phyloP scores from a whole-genome alignment of 2,888 invertebrate species.

The Parascotia fuliginaria region DNA sequence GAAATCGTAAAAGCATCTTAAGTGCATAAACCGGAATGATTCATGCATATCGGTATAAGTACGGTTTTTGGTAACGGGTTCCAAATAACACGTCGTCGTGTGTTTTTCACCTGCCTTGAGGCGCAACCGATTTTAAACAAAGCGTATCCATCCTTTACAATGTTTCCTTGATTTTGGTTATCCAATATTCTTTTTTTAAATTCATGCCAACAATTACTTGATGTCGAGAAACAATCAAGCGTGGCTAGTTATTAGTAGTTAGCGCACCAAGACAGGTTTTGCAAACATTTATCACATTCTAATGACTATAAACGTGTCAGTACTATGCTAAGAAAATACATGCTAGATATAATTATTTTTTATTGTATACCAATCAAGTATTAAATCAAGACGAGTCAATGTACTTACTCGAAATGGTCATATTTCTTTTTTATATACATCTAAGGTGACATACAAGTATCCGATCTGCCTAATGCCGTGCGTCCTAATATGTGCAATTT shows the following conservation, averaged over 20 bases:
- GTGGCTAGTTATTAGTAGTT: neutral
- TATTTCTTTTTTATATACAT: too few relatives aligned
- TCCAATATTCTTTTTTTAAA: slow-evolving; percentile 6
- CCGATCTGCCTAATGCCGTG: too few relatives aligned
- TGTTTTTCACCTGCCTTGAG: slow-evolving; percentile 15
- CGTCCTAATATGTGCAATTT: too few relatives aligned
- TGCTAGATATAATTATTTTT: too few relatives aligned
- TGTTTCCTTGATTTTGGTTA: slow-evolving; percentile 5
- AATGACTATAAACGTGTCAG: neutral
- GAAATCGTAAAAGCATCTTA: slow-evolving; percentile 8
- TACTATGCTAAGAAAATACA: too few relatives aligned
- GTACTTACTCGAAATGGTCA: too few relatives aligned
- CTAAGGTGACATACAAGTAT: too few relatives aligned
- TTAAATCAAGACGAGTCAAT: too few relatives aligned
- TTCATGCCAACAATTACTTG: slow-evolving; percentile 4
- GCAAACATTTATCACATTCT: neutral
- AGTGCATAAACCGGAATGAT: slow-evolving; percentile 34
- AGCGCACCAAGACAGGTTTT: neutral
- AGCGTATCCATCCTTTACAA: neutral
- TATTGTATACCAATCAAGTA: too few relatives aligned
- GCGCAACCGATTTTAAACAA: slow-evolving; percentile 7
- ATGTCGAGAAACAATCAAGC: neutral
- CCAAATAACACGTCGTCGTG: slow-evolving; percentile 24
- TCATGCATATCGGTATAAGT: slow-evolving; percentile 25
- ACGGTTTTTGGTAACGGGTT: slow-evolving; percentile 41